These are phyloP conservation scores for Hirundichthys speculiger DNA, from an alignment of 2,113 vertebrate species.

Conservation along the genomic window DNA sequence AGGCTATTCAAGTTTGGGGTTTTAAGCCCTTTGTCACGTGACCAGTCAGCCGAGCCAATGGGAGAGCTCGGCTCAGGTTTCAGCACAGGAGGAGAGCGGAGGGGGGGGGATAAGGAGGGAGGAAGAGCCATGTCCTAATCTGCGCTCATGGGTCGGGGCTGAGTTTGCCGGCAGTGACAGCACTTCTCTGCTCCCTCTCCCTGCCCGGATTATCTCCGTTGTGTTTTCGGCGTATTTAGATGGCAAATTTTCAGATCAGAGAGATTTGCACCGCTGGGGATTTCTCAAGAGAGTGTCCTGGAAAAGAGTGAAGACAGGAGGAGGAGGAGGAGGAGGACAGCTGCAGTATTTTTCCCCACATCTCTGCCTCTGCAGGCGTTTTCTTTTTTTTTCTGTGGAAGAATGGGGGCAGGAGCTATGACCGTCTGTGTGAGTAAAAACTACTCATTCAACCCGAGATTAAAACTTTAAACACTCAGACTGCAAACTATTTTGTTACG, in stretches of 20 bases:
- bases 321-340: constrained; percentile 46
- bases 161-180: constrained; percentile 41
- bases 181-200: constrained; percentile 11
- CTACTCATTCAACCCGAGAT: constrained; percentile 40
- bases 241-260: constrained; percentile 25
- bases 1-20: constrained; percentile 56
- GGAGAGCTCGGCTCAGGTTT: constrained; percentile 78
- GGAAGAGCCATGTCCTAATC: constrained; percentile 61
- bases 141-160: constrained; percentile 47
- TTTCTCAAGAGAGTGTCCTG: constrained; percentile 41
- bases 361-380: constrained; percentile 54
- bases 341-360: constrained; percentile 53
- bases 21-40: constrained; percentile 77
- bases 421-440: constrained; percentile 90
- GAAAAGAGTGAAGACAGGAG: constrained; percentile 49
- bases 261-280: constrained; percentile 30
- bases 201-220: constrained; percentile 16
- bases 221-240: constrained; percentile 23
- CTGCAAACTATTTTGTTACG: neutral
- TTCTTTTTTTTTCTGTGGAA: constrained; percentile 61
- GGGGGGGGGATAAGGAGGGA: constrained; percentile 44
- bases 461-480: neutral
- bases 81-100: constrained; percentile 70
- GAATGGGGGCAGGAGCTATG: constrained; percentile 92
- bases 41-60: constrained; percentile 68